These are phyloP conservation scores for Pseudomyrmex sp. DNA, from an alignment of 1,140 invertebrate genomes.

Conservation along the genomic window DNA sequence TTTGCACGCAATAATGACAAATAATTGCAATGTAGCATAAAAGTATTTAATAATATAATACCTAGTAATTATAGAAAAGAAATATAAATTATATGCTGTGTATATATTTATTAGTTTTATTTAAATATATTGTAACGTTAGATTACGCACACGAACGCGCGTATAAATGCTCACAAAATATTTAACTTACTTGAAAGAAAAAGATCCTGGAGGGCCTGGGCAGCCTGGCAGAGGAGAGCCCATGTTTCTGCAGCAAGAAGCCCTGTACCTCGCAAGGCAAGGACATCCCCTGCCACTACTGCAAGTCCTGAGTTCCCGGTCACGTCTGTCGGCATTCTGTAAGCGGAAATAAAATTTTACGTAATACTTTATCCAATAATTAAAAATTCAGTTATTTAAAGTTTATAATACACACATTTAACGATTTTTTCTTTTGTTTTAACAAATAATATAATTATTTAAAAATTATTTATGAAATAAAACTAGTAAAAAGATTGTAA, in stretches of 20 bases:
- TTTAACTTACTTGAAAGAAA: constrained; percentile 87
- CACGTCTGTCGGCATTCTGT: constrained; percentile 83
- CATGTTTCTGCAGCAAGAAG: constrained; percentile 86
- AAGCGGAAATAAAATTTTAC: constrained; percentile 55
- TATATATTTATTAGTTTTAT: background rate
- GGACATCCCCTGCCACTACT: constrained; percentile 84
- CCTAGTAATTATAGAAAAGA: background rate
- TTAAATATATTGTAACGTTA: background rate
- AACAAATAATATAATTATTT: background rate
- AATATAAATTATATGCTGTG: background rate
- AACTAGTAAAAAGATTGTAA: background rate
- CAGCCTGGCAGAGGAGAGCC: constrained; percentile 87
- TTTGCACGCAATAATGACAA: background rate
- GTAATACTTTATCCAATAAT: background rate
- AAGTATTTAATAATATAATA: constrained; percentile 8
- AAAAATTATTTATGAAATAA: background rate
- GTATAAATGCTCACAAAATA: background rate
- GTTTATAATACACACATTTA: background rate
- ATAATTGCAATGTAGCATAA: background rate
- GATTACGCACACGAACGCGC: too few relatives aligned
- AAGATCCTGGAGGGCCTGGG: constrained; percentile 88
- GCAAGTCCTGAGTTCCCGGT: constrained; percentile 78
- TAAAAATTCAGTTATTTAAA: background rate
- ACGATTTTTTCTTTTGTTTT: background rate
- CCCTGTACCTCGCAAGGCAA: constrained; percentile 85